These are phyloP conservation scores for Corythaixoides concolor DNA, from an alignment of 2,113 vertebrate genomes.

Conservation along the genomic window DNA sequence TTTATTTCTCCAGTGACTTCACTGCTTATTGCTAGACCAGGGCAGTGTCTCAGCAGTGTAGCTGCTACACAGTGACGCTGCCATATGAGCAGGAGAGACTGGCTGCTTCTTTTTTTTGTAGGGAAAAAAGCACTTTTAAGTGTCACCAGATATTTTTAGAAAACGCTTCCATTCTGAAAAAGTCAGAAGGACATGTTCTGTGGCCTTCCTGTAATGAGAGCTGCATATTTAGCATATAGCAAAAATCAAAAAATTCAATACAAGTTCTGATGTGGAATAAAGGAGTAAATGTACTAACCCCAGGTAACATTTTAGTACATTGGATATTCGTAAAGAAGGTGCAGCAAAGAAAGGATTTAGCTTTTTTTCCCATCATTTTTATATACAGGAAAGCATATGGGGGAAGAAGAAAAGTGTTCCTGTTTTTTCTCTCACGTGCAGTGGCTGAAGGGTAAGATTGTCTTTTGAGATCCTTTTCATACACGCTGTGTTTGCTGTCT, in stretches of 20 bases:
- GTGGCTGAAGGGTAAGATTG: not conserved
- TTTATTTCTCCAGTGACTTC: not conserved
- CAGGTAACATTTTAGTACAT: not conserved
- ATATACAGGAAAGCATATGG: not conserved
- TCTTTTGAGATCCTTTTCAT: not conserved
- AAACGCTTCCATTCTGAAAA: not conserved
- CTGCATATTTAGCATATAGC: not conserved
- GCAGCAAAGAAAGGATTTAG: not conserved
- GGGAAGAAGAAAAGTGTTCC: not conserved
- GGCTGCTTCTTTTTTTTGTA: not conserved
- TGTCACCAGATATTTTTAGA: not conserved
- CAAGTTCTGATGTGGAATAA: not conserved
- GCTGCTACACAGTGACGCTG: not conserved
- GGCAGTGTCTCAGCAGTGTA: not conserved
- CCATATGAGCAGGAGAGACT: not conserved
- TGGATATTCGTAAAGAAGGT: not conserved
- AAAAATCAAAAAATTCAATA: not conserved
- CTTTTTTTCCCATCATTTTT: not conserved
- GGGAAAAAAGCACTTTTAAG: not conserved
- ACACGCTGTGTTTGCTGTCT: not conserved
- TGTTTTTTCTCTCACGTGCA: not conserved
- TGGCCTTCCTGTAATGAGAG: not conserved
- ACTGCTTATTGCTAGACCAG: not conserved
- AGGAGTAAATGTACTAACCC: not conserved
- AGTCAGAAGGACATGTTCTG: not conserved